Evolutionary conservation across 2,113 vertebrate genomes (phyloP).

Genomic region (Albula glossodonta): DNA sequence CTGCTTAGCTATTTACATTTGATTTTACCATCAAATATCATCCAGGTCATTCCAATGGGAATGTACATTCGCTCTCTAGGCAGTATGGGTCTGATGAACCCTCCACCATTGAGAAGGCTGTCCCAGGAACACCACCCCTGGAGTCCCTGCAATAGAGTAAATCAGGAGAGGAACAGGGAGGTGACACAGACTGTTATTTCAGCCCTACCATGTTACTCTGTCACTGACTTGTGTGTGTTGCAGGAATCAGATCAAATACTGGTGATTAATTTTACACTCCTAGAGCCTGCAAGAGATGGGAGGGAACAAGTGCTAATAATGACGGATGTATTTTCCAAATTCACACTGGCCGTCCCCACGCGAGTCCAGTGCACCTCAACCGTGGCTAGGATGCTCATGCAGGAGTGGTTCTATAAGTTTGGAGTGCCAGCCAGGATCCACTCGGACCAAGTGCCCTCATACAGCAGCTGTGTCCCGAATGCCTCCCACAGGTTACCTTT

Average conservation of each 20-base stretch:
- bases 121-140: background rate
- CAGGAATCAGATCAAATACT: background rate
- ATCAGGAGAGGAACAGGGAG: background rate
- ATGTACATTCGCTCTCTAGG: background rate
- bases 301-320: background rate
- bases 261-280: background rate
- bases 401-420: slow-evolving; percentile 2
- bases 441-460: background rate
- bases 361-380: background rate
- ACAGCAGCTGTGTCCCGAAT: background rate
- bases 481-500: background rate
- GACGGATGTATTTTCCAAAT: background rate
- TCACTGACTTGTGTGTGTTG: background rate
- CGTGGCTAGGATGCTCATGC: background rate
- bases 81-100: background rate
- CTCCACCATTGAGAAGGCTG: background rate
- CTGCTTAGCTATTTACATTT: background rate
- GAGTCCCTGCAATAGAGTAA: background rate
- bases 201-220: background rate
- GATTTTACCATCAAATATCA: background rate
- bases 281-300: no score
- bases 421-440: background rate
- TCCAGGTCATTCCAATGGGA: background rate
- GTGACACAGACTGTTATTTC: background rate
- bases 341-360: background rate